These are phyloP conservation scores for Agrotis clavis DNA, from an alignment of 2,888 invertebrate genomes.

Conservation along the genomic window DNA sequence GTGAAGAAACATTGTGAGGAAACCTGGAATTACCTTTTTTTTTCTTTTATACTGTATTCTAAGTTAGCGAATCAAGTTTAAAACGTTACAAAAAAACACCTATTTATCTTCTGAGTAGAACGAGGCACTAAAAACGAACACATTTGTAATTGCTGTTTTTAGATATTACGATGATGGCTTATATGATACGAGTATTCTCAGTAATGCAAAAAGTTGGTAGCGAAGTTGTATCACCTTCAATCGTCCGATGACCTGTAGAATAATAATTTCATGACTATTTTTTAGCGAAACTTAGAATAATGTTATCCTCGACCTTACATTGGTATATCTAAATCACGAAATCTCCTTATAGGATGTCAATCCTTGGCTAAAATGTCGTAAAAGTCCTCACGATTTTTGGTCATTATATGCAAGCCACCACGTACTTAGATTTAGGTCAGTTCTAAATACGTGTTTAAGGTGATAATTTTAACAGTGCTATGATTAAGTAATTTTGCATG, in stretches of 20 bases:
- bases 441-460: conserved; percentile 31
- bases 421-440: conserved; percentile 52
- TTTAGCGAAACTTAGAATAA: not conserved
- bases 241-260: conserved; percentile 21
- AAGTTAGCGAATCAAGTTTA: no score
- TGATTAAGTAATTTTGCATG: conserved; percentile 12
- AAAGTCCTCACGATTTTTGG: conserved; percentile 50
- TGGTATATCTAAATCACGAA: conserved; percentile 28
- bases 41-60: no score
- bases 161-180: conserved; percentile 3
- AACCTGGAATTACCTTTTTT: no score
- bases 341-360: conserved; percentile 26
- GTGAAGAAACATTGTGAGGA: no score
- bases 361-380: conserved; percentile 19
- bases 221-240: conserved; percentile 22
- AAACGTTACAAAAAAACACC: not conserved
- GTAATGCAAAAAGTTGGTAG: not conserved
- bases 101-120: not conserved
- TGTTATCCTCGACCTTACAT: conserved; percentile 10
- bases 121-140: not conserved
- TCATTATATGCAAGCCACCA: conserved; percentile 15
- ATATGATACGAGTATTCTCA: not conserved
- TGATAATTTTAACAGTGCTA: conserved; percentile 7
- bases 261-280: conserved; percentile 4
- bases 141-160: not conserved